Evolutionary conservation across 2,113 vertebrate species (phyloP).

Genomic region (Typhlomys cinereus): DNA sequence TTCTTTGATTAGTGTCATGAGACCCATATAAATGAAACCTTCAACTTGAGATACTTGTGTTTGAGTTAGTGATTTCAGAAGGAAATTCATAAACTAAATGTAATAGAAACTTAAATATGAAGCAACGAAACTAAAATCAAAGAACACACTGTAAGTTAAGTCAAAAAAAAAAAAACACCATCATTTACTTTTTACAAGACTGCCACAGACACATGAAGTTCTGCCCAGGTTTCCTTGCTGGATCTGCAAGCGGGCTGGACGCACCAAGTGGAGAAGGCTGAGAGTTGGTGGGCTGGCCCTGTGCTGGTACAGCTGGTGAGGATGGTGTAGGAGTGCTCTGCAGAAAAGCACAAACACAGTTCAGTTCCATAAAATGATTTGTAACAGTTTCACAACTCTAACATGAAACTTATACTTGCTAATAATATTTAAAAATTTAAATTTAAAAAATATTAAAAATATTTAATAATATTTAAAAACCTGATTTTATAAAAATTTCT

Average conservation of each 20-base stretch:
- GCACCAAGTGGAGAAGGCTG: conserved; percentile 87
- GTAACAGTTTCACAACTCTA: neutral
- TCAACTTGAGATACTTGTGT: conserved; percentile 38
- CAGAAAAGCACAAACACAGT: conserved; percentile 73
- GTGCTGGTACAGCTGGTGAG: conserved; percentile 88
- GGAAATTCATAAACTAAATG: conserved; percentile 10
- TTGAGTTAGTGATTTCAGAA: conserved; percentile 40
- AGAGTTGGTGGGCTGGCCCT: conserved; percentile 87
- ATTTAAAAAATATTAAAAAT: too few relatives aligned
- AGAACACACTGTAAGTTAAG: conserved; percentile 64
- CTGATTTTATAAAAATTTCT: conserved; percentile 23
- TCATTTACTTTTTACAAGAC: conserved; percentile 95
- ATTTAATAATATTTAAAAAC: conserved; percentile 43
- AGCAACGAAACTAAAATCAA: conserved; percentile 58
- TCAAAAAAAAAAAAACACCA: conserved; percentile 63
- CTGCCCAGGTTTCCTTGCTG: conserved; percentile 94
- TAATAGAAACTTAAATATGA: conserved; percentile 49
- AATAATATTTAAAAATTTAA: too few relatives aligned
- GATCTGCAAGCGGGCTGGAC: conserved; percentile 88
- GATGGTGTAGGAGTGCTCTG: conserved; percentile 88
- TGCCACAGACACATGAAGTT: conserved; percentile 99
- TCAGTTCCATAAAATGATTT: conserved; percentile 33
- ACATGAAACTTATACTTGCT: neutral
- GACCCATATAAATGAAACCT: neutral
- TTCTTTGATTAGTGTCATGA: neutral